Base-by-base conservation (phyloP, 2,797 vertebrate genomes). In the Eutrigla gurnardus region DNA sequence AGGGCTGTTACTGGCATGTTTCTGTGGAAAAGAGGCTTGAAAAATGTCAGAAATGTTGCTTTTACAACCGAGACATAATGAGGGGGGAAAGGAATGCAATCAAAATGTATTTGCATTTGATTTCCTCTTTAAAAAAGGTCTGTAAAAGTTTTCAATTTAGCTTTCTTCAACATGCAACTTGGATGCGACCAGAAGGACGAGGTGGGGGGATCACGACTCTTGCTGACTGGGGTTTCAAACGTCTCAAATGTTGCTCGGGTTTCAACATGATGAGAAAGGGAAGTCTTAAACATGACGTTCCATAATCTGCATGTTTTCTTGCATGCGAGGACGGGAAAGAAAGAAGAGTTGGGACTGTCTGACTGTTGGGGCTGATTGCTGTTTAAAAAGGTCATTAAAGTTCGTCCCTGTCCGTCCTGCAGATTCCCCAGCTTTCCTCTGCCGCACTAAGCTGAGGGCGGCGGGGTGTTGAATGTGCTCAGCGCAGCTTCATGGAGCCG, bases 371-470 rank as follows among this genome's bases (percentile, higher is more conserved):
- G 54, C 11, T 37, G 32, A 35, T 25, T 32, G 43, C 13, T 49
- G 33, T 52, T 73, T 54, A 49, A 69, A 55, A 73, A 54, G 40
- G 15, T n/a, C 33, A 59, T 37, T 12, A 17, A 57, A 62, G 1
- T 50, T 64, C 58, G 36, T 17, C 42, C 39, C 13, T 5, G 36
- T 47, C 6, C 33, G 49, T 33, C 35, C 32, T 1, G 46, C 47
- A 49, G 25, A 25, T 25, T 25, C 25, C 25, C 25, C 25, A 2
- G 39, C n/a, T 50, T 8, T 42, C 42, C 54, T 61, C 55, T 36
- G 14, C 37, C 3, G 6, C 58, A 35, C 45, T 14, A 55, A 57
- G 42, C 65, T 25, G 52, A 33, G 54, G 45, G 65, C 12, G 9
- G 7, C 47, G 10, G 25, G 25, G 25, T 25, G 55, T 46, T 58